Evolutionary conservation across 1,140 invertebrate genomes (phyloP).

Genomic region (Eriocheir sinensis): DNA sequence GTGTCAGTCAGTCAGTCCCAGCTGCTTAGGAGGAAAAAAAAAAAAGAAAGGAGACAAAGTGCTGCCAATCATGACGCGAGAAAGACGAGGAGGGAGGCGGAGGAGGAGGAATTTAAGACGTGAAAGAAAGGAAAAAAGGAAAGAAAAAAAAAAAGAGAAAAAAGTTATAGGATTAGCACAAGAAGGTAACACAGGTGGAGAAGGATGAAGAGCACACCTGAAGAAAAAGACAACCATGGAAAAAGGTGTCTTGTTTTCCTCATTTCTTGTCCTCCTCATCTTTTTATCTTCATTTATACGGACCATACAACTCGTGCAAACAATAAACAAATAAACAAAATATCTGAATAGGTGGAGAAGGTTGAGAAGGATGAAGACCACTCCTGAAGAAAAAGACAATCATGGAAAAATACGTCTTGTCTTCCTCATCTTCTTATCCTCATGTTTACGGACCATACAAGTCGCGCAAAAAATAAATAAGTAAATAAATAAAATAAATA

Average conservation of each 20-base stretch:
- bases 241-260: slow-evolving; percentile 1
- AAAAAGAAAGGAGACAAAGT: not conserved
- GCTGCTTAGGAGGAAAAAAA: not conserved
- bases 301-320: too few species aligned
- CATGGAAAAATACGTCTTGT: not conserved
- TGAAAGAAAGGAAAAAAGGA: not conserved
- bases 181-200: not conserved
- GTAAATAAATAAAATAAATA: too few species aligned
- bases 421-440: too few species aligned
- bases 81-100: not conserved
- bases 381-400: not conserved
- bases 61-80: not conserved
- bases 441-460: too few species aligned
- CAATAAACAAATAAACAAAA: too few species aligned
- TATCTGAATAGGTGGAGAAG: not conserved
- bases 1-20: not conserved
- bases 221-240: not conserved
- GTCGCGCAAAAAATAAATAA: too few species aligned
- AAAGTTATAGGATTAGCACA: not conserved
- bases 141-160: not conserved
- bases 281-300: too few species aligned
- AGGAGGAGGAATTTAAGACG: slow-evolving; percentile 1
- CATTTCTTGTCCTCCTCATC: too few species aligned
- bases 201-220: not conserved
- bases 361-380: not conserved